phyloP scores from a whole-genome alignment of 1,140 invertebrate species.

The Ceratosolen fusciceps region DNA sequence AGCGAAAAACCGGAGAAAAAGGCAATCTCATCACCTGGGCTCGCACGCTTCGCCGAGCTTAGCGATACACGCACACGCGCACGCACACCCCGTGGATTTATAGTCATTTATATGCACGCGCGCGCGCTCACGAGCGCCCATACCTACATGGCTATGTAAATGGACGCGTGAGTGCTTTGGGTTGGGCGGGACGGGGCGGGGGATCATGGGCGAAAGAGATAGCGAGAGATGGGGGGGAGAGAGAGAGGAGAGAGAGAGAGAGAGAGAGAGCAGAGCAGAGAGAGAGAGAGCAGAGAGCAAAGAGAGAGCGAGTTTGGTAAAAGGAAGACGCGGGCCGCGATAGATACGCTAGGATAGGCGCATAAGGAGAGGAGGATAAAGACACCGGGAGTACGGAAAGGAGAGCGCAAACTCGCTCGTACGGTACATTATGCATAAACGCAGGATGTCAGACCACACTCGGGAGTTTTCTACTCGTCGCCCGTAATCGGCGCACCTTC shows the following conservation, averaged over 20 bases:
- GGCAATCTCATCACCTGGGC: background rate
- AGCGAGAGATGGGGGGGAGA: too few species aligned
- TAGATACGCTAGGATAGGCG: background rate
- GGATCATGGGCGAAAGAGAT: too few species aligned
- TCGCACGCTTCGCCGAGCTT: background rate
- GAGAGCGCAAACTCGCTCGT: slow-evolving; percentile 21
- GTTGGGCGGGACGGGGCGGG: too few species aligned
- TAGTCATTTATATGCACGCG: too few species aligned
- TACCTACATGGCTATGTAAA: too few species aligned
- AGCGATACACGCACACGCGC: background rate
- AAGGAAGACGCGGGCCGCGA: background rate
- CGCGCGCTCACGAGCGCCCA: too few species aligned
- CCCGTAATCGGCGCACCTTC: slow-evolving; percentile 34
- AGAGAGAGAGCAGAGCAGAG: too few species aligned
- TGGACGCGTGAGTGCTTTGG: too few species aligned
- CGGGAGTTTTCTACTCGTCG: slow-evolving; percentile 42
- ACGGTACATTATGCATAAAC: slow-evolving; percentile 30
- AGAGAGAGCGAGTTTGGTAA: background rate
- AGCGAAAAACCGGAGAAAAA: background rate
- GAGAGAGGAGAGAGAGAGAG: too few species aligned
- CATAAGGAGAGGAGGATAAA: slow-evolving; percentile 6
- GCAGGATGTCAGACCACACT: slow-evolving; percentile 38
- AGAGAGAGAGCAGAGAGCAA: too few species aligned
- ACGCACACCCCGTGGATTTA: too few species aligned
- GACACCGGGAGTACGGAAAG: slow-evolving; percentile 2